A percentile compares a stretch with the other conserved stretches of the same genome.
phyloP scores from a whole-genome alignment of 2,797 vertebrate species.

The Falco naumanni region DNA sequence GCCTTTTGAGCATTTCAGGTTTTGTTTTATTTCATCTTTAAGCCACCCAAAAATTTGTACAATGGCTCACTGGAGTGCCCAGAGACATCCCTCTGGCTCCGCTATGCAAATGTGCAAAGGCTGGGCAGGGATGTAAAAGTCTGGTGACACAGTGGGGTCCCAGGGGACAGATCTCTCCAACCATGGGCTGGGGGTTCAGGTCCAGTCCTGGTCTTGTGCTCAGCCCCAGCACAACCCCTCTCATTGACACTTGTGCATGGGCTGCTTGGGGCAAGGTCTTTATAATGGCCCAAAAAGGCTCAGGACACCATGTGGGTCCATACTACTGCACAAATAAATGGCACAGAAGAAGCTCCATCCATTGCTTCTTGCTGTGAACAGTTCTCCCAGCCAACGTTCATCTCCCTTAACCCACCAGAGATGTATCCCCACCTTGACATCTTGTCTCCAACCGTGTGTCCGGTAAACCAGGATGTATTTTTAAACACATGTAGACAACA shows the following conservation, averaged over 20 bases:
- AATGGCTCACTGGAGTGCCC: not conserved
- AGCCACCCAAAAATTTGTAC: not conserved
- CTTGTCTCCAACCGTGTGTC: rapidly evolving
- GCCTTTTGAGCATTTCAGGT: not conserved
- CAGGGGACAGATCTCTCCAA: rapidly evolving
- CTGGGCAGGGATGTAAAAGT: not conserved
- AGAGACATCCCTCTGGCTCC: not conserved
- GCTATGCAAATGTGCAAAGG: not conserved
- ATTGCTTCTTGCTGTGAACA: not conserved
- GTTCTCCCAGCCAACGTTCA: not conserved
- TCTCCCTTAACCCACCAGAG: not conserved
- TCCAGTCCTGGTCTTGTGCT: not conserved
- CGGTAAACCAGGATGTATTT: not conserved
- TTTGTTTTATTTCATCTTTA: not conserved
- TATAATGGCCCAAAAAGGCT: not conserved
- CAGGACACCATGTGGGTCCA: not conserved
- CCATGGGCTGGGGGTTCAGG: too few relatives aligned
- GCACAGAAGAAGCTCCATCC: not conserved
- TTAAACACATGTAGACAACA: rapidly evolving
- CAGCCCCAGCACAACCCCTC: not conserved
- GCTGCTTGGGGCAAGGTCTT: not conserved
- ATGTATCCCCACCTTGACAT: too few relatives aligned
- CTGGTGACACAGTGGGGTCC: not conserved
- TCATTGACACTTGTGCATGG: rapidly evolving
- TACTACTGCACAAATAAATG: not conserved